A percentile compares a stretch with the other conserved stretches of the same genome.
Conservation (phyloP, 1,140 invertebrate genomes). For the Hetaerina americana region DNA sequence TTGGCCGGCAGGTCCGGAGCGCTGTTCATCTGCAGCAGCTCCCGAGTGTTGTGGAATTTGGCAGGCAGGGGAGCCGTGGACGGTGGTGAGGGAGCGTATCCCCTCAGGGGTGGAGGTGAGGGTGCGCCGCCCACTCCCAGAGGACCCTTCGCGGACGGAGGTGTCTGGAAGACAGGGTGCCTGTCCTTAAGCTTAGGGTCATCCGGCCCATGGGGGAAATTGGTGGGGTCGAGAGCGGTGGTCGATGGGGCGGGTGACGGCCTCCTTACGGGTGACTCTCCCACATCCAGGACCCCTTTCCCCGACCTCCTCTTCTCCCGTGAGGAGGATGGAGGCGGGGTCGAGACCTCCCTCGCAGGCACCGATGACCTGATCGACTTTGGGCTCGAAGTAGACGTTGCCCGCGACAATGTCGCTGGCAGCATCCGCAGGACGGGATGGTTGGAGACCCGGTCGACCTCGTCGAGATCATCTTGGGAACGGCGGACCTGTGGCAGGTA, state of each 20-base stretch:
- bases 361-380: background rate
- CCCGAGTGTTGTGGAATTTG: slow-evolving; percentile 60
- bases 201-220: slow-evolving; percentile 43
- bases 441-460: slow-evolving; percentile 64
- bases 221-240: slow-evolving; percentile 32
- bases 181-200: slow-evolving; percentile 45
- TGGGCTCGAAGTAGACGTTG: background rate
- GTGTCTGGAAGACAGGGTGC: background rate
- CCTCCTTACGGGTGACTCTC: background rate
- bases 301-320: background rate
- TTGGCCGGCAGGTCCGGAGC: slow-evolving; percentile 58
- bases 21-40: slow-evolving; percentile 50
- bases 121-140: slow-evolving; percentile 31
- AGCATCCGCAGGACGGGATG: slow-evolving; percentile 56
- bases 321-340: background rate
- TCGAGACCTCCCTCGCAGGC: background rate
- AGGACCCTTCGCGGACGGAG: background rate
- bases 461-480: slow-evolving; percentile 67
- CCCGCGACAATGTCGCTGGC: background rate
- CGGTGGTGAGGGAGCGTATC: slow-evolving; percentile 60
- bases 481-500: no score
- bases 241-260: slow-evolving; percentile 24
- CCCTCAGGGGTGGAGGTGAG: slow-evolving; percentile 29
- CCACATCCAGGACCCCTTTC: background rate
- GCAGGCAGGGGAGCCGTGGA: slow-evolving; percentile 64